phyloP scores from a whole-genome alignment of 2,113 vertebrate species.

The Etheostoma cragini region DNA sequence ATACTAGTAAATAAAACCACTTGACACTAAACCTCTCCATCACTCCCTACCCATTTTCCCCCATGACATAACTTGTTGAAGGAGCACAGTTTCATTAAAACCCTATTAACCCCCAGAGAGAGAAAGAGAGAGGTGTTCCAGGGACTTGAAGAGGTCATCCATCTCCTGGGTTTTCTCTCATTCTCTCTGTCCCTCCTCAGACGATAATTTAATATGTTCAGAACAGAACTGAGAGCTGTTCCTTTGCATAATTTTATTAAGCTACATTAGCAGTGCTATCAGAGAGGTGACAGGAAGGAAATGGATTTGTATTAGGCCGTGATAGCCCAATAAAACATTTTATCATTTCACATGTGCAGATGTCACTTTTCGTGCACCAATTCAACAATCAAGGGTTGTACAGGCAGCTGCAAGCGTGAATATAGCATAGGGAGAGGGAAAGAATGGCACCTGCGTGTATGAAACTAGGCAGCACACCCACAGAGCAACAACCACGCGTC shows the following conservation, averaged over 20 bases:
- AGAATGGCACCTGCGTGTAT: too few species aligned
- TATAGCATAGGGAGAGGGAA: too few species aligned
- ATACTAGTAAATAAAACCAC: slow-evolving; percentile 31
- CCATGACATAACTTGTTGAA: slow-evolving; percentile 42
- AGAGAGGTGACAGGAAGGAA: slow-evolving; percentile 53
- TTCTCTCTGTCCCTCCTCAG: slow-evolving; percentile 16
- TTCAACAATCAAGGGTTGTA: too few species aligned
- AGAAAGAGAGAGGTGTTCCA: slow-evolving; percentile 21
- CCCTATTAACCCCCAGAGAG: slow-evolving; percentile 51
- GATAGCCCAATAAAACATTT: slow-evolving; percentile 7
- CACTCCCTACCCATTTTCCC: slow-evolving; percentile 26
- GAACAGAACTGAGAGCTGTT: slow-evolving; percentile 48
- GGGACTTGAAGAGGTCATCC: slow-evolving; percentile 52
- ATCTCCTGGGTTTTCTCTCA: slow-evolving; percentile 37
- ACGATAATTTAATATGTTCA: slow-evolving; percentile 68
- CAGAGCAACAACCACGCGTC: too few species aligned
- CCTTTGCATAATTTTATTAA: slow-evolving; percentile 72
- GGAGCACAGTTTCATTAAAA: slow-evolving; percentile 63
- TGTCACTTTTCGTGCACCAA: too few species aligned
- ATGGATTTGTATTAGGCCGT: slow-evolving; percentile 64
- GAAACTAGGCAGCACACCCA: too few species aligned
- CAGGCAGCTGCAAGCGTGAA: too few species aligned
- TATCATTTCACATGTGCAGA: too few species aligned
- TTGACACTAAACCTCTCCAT: slow-evolving; percentile 21
- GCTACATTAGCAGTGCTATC: slow-evolving; percentile 62